A percentile compares a stretch with the other conserved stretches of the same genome.
phyloP scores from a whole-genome alignment of 2,888 invertebrate species.

The Sarcophaga caerulescens region DNA sequence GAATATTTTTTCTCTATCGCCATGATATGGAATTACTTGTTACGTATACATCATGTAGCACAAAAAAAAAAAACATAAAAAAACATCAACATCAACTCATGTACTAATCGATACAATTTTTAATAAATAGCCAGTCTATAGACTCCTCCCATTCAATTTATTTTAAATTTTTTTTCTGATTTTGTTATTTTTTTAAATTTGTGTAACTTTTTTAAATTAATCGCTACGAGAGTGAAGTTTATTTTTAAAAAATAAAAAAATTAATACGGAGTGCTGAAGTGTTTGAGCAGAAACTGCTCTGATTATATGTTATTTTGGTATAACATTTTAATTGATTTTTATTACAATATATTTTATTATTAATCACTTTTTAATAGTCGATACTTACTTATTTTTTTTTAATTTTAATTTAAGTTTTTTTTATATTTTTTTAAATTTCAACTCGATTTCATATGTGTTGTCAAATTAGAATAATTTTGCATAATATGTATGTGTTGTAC shows the following conservation, averaged over 20 bases:
- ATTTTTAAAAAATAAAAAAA: background rate
- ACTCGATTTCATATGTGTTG: background rate
- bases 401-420: background rate
- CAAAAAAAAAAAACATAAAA: background rate
- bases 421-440: background rate
- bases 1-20: too few relatives aligned
- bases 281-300: background rate
- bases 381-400: background rate
- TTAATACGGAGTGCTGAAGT: background rate
- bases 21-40: background rate
- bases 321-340: conserved; percentile 26
- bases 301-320: too few relatives aligned
- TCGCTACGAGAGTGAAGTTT: background rate
- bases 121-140: background rate
- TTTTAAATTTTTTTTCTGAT: background rate
- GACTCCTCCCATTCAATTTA: conserved; percentile 4
- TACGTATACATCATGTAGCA: conserved; percentile 5
- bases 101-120: background rate
- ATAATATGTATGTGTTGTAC: too few relatives aligned
- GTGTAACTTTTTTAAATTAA: too few relatives aligned
- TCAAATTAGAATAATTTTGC: too few relatives aligned
- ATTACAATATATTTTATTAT: background rate
- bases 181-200: too few relatives aligned
- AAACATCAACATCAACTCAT: background rate
- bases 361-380: background rate